Conservation (phyloP, 2,888 invertebrate genomes). For the Perithous albicinctus region DNA sequence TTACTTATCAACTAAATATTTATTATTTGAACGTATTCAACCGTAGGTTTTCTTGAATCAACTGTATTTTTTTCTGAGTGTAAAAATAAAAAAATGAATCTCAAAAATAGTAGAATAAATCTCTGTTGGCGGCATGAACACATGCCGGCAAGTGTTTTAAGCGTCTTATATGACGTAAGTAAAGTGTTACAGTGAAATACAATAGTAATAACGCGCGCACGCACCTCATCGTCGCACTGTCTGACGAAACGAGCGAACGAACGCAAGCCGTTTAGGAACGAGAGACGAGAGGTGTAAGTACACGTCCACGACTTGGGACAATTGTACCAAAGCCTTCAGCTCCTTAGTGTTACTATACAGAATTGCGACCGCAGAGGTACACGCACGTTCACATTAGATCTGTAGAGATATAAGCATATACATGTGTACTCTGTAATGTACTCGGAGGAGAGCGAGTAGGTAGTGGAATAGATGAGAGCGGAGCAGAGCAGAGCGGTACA, state of each 20-base stretch:
- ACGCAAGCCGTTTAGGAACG: not conserved
- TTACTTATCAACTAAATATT: no score
- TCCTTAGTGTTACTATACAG: not conserved
- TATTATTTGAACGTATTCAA: no score
- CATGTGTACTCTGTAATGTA: not conserved
- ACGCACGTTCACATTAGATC: not conserved
- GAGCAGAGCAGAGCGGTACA: constrained; percentile 55
- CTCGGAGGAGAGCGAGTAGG: not conserved
- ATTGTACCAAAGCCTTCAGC: not conserved
- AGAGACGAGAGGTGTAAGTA: constrained; percentile 10
- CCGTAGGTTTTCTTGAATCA: no score
- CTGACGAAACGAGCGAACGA: not conserved
- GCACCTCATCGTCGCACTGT: not conserved
- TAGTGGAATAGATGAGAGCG: constrained; percentile 48
- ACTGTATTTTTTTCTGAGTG: no score
- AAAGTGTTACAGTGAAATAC: constrained; percentile 1
- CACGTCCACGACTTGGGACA: constrained; percentile 5
- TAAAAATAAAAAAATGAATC: no score
- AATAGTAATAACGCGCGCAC: constrained; percentile 7
- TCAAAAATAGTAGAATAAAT: no score
- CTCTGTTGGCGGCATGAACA: not conserved
- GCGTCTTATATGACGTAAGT: constrained; percentile 15
- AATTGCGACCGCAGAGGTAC: not conserved
- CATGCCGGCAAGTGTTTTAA: not conserved
- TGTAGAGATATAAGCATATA: not conserved